Percentiles rank a stretch among this genome's conserved stretches.
phyloP scores from a whole-genome alignment of 2,888 invertebrate species.

The Tenthredo distinguenda region DNA sequence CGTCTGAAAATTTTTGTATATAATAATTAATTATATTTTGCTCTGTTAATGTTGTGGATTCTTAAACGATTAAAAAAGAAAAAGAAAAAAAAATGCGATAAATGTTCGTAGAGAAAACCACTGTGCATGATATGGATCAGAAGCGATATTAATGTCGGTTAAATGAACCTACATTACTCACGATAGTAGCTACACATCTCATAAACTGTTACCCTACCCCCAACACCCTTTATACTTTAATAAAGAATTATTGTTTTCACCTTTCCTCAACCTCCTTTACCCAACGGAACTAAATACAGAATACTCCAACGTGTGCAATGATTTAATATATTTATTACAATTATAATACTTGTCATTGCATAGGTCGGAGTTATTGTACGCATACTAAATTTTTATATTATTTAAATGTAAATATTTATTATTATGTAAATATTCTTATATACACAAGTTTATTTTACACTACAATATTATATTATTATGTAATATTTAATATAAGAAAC shows the following conservation, averaged over 20 bases:
- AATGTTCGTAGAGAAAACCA: conserved; percentile 48
- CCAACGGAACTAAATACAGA: not conserved
- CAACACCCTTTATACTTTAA: conserved; percentile 21
- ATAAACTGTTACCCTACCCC: conserved; percentile 32
- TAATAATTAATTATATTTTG: conserved; percentile 53
- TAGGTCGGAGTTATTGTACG: not conserved
- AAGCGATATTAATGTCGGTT: conserved; percentile 49
- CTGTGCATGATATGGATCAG: conserved; percentile 44
- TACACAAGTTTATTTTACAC: conserved; percentile 71
- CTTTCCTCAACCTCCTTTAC: conserved; percentile 16
- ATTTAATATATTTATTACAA: conserved; percentile 7
- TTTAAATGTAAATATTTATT: conserved; percentile 71
- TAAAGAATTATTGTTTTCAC: conserved; percentile 33
- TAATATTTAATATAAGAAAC: conserved; percentile 74
- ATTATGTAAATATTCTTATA: conserved; percentile 74
- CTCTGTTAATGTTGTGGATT: conserved; percentile 54
- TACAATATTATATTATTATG: conserved; percentile 72
- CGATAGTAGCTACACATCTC: conserved; percentile 46
- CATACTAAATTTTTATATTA: conserved; percentile 31
- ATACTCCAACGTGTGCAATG: conserved; percentile 29
- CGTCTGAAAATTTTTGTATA: conserved; percentile 51
- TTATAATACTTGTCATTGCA: conserved; percentile 34
- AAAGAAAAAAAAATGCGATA: conserved; percentile 34
- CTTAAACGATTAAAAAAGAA: conserved; percentile 27
- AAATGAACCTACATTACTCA: conserved; percentile 21